Conservation (phyloP, 2,888 invertebrate genomes). For the Trichopria drosophilae region DNA sequence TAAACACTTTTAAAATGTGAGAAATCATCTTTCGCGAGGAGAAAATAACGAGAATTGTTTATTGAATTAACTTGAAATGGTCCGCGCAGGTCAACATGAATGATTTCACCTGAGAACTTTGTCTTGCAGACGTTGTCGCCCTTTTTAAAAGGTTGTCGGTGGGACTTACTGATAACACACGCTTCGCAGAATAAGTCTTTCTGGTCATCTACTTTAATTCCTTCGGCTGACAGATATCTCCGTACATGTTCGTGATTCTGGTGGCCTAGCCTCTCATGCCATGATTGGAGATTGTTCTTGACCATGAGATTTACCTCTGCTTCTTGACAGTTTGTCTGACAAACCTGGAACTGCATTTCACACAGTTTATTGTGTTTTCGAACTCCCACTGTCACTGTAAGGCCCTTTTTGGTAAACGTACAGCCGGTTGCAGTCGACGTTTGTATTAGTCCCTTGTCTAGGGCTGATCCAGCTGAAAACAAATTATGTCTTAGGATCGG, state of each 20-base stretch:
- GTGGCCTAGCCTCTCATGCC: slow-evolving; percentile 24
- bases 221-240: slow-evolving; percentile 8
- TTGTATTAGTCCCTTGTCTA: slow-evolving; percentile 22
- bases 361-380: slow-evolving; percentile 20
- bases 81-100: slow-evolving; percentile 31
- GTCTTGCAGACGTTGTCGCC: slow-evolving; percentile 17
- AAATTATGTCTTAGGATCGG: slow-evolving; percentile 6
- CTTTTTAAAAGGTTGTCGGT: slow-evolving; percentile 15
- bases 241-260: slow-evolving; percentile 13
- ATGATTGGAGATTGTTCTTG: slow-evolving; percentile 10
- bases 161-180: slow-evolving; percentile 22
- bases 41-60: slow-evolving; percentile 15
- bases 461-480: slow-evolving; percentile 10
- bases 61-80: slow-evolving; percentile 23
- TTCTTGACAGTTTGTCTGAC: not conserved
- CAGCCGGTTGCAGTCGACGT: slow-evolving; percentile 18
- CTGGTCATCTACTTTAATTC: slow-evolving; percentile 8
- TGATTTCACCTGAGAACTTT: slow-evolving; percentile 12
- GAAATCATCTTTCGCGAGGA: slow-evolving; percentile 29
- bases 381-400: slow-evolving; percentile 17
- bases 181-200: slow-evolving; percentile 24
- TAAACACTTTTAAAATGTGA: slow-evolving; percentile 24
- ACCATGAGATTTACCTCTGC: slow-evolving; percentile 12
- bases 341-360: slow-evolving; percentile 18
- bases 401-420: slow-evolving; percentile 14